phyloP scores from a whole-genome alignment of 1,140 invertebrate species.

The Carposina sasakii region DNA sequence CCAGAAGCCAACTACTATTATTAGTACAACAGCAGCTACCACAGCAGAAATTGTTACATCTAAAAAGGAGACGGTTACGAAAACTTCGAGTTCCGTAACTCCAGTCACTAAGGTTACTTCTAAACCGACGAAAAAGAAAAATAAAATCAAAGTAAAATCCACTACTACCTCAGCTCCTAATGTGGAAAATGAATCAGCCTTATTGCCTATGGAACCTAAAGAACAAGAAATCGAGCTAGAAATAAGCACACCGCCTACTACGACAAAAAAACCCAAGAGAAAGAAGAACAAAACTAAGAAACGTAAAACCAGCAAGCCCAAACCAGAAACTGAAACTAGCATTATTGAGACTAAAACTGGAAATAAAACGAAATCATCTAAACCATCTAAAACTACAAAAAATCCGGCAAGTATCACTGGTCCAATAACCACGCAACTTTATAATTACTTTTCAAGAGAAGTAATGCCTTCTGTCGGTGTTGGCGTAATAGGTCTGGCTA shows the following conservation, averaged over 20 bases:
- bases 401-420: constrained; percentile 67
- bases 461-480: constrained; percentile 86
- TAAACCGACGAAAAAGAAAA: constrained; percentile 54
- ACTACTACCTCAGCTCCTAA: constrained; percentile 35
- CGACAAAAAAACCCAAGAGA: constrained; percentile 69
- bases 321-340: constrained; percentile 70
- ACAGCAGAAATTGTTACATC: constrained; percentile 38
- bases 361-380: constrained; percentile 57
- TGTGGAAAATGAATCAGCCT: constrained; percentile 41
- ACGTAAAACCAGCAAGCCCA: constrained; percentile 56
- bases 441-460: constrained; percentile 84
- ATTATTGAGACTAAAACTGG: constrained; percentile 67
- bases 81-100: constrained; percentile 18
- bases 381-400: constrained; percentile 46
- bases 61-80: constrained; percentile 33
- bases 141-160: constrained; percentile 47
- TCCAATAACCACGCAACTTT: constrained; percentile 81
- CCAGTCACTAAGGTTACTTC: constrained; percentile 36
- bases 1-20: constrained; percentile 33
- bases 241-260: constrained; percentile 62
- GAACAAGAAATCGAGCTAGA: constrained; percentile 73
- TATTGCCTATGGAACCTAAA: constrained; percentile 71
- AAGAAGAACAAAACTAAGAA: constrained; percentile 71
- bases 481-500: constrained; percentile 80
- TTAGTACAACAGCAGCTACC: constrained; percentile 32